These are phyloP conservation scores for Phacellophora camtschatica DNA, from an alignment of 30 jellyfish, hydroid and myxozoan genomes.

Conservation along the genomic window DNA sequence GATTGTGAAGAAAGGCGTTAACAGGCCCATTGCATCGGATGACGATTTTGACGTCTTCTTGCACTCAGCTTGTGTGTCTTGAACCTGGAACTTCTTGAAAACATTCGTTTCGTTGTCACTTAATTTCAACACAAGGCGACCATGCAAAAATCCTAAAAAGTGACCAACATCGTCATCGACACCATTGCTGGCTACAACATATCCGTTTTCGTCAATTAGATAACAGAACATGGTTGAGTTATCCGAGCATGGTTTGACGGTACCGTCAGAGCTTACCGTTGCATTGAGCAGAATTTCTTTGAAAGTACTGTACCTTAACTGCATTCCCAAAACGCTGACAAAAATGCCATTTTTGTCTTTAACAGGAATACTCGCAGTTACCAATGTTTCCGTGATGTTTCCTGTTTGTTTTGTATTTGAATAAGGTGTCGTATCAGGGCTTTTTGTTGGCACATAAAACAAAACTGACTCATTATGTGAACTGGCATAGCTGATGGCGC, in stretches of 20 bases:
- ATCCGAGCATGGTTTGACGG: background rate
- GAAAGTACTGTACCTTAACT: background rate
- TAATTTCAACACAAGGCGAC: constrained; percentile 44
- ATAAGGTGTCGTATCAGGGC: background rate
- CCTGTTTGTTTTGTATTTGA: constrained; percentile 1
- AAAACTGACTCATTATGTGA: constrained; percentile 12
- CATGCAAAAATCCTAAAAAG: constrained; percentile 66
- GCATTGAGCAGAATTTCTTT: constrained; percentile 27
- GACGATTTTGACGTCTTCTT: background rate
- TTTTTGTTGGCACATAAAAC: constrained; percentile 53
- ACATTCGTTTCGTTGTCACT: constrained; percentile 1
- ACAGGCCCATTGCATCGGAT: constrained; percentile 40
- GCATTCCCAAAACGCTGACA: constrained; percentile 30
- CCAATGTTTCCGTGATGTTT: constrained; percentile 14
- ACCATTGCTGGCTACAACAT: constrained; percentile 69
- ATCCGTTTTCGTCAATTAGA: constrained; percentile 85
- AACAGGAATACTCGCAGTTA: constrained; percentile 20
- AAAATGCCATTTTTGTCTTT: background rate
- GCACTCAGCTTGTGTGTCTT: constrained; percentile 79
- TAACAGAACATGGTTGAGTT: constrained; percentile 42
- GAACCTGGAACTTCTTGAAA: background rate
- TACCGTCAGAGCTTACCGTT: background rate
- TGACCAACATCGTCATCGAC: constrained; percentile 59
- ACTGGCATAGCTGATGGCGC: constrained; percentile 47
- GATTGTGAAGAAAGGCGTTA: constrained; percentile 47